A percentile compares a stretch with the other conserved stretches of the same genome.
Conservation (phyloP, 2,113 vertebrate species). For the Fulmarus glacialis region DNA sequence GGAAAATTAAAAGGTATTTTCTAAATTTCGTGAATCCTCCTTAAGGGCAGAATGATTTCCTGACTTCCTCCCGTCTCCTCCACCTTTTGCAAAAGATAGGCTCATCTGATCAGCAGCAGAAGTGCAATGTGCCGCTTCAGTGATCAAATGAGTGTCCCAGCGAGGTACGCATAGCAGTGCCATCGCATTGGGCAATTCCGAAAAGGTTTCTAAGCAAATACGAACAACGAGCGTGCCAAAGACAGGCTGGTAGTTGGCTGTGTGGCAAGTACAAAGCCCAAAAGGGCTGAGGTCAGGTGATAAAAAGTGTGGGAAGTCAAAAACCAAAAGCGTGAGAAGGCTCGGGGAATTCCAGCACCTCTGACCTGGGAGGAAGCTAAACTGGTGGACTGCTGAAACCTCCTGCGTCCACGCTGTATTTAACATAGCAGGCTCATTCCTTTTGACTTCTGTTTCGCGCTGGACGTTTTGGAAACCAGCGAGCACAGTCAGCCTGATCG, state of each 20-base stretch:
- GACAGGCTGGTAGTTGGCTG: background rate
- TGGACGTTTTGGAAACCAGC: background rate
- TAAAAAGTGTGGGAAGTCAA: background rate
- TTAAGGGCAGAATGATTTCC: background rate
- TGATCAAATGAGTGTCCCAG: no score
- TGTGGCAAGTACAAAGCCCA: background rate
- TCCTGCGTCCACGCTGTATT: background rate
- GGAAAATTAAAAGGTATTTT: background rate
- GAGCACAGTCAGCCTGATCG: no score
- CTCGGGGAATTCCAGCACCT: background rate
- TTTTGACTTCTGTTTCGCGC: background rate
- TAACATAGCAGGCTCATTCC: background rate
- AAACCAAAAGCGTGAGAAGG: background rate
- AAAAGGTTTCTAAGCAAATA: background rate
- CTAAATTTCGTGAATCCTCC: background rate
- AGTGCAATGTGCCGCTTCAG: accelerated
- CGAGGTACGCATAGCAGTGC: background rate
- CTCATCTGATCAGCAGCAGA: background rate
- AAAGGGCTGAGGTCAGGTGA: background rate
- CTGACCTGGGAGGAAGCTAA: background rate
- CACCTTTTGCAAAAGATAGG: background rate
- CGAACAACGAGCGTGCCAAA: accelerated
- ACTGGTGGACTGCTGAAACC: background rate
- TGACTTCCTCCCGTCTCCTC: no score
- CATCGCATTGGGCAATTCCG: accelerated